Evolutionary conservation across 35 echinoderm and acorn worm genomes (phyloP), one percentile per base, ranked within the genome.

Genomic region (Amphiura filiformis): DNA sequence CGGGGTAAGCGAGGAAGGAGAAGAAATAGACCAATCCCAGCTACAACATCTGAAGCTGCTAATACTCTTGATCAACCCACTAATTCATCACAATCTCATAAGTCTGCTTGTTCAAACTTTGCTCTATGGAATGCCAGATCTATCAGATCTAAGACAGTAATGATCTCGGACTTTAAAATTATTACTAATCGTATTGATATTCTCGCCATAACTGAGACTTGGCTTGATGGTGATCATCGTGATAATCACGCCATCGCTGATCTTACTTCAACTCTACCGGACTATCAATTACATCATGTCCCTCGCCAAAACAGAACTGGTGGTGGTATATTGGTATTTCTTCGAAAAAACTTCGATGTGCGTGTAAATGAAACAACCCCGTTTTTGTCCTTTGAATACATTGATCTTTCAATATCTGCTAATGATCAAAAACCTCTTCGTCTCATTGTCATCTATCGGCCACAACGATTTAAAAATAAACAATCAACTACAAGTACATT

Each of bases 51-150:
- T 47, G 41, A 4, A 47, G n/a, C n/a, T n/a, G n/a, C n/a, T 17
- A 47, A 47, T 17, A 9, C 41, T 47, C 41, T 47, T 47, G 41
- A 47, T 47, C 41, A 47, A 47, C 41, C 17, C 41, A 47, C 41
- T 47, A 47, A 4, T 47, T 47, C 41, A 47, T 17, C n/a, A n/a
- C 41, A 47, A 17, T 47, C 5, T 17, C 4, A 17, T 47, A 47
- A 47, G n/a, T n/a, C n/a, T n/a, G n/a, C 41, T 47, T 17, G 17
- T 47, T 47, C 41, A 86, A 86, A 32, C 18, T 86, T 94, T 64
- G 92, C 83, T 13, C 83, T 91, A n/a, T 95, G 93, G 89, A 95
- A 91, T 87, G 93, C 93, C 31, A 65, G 93, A 61, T 95, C 93
- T 35, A 76, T 95, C 40, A 88, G 40, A 42, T 78, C 84, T 0